Evolutionary conservation across 2,888 invertebrate species (phyloP).

Genomic region (Syritta pipiens): DNA sequence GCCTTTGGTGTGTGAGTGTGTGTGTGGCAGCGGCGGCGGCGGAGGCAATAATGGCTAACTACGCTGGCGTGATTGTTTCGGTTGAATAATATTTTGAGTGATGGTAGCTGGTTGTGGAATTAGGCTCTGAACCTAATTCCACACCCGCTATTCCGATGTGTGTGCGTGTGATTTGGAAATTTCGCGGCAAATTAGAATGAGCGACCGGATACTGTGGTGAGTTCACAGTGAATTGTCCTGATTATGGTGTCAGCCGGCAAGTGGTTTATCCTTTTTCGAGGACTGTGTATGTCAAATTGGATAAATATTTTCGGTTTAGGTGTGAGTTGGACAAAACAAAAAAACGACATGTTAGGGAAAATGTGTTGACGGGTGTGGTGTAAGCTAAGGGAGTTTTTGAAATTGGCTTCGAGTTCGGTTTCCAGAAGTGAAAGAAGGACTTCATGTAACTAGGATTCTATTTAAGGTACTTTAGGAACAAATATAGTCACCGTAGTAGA

Average conservation of each 20-base stretch:
- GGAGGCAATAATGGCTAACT: background rate
- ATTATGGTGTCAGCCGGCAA: conserved; percentile 5
- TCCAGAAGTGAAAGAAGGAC: too few species aligned
- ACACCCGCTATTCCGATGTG: background rate
- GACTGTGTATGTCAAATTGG: background rate
- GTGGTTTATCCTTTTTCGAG: conserved; percentile 7
- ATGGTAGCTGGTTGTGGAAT: conserved; percentile 14
- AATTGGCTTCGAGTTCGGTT: too few species aligned
- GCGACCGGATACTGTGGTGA: background rate
- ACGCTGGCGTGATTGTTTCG: background rate
- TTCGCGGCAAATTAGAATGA: background rate
- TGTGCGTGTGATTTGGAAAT: background rate
- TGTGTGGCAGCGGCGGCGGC: background rate
- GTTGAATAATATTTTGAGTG: conserved; percentile 32
- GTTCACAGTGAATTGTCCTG: conserved; percentile 3
- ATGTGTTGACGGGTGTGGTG: too few species aligned
- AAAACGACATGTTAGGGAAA: too few species aligned
- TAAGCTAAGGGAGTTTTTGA: too few species aligned
- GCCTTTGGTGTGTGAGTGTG: too few species aligned
- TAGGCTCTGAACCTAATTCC: too few species aligned
- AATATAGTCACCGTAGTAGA: too few species aligned
- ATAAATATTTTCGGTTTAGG: background rate
- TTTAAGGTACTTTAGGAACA: too few species aligned
- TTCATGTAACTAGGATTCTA: too few species aligned
- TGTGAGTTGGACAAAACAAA: too few species aligned